Percentiles rank a stretch among this genome's conserved stretches.
Conservation (phyloP, 2,113 vertebrate species). For the Ia io region DNA sequence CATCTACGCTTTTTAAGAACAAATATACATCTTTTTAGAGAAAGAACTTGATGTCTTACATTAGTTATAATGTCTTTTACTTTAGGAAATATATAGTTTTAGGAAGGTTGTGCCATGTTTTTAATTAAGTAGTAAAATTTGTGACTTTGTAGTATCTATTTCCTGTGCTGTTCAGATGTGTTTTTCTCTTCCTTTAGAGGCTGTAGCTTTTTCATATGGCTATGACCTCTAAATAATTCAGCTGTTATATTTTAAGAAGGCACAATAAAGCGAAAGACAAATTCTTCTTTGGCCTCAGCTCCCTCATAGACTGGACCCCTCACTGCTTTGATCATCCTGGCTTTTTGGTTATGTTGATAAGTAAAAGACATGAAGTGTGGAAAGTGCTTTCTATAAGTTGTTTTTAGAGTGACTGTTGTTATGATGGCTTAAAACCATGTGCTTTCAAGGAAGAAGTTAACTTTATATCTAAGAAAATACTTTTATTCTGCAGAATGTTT, state of each 20-base stretch:
- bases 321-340: background rate
- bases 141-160: background rate
- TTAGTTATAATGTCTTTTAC: background rate
- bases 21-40: background rate
- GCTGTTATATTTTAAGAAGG: constrained; percentile 1
- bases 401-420: background rate
- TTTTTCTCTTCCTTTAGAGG: background rate
- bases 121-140: background rate
- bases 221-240: background rate
- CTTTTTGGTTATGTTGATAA: background rate
- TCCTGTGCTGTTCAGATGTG: background rate
- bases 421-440: background rate
- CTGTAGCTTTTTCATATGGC: background rate
- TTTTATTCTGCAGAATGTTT: background rate
- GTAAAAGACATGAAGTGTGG: background rate
- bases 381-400: background rate
- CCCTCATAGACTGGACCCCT: background rate
- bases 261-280: background rate
- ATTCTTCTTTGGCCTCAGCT: background rate
- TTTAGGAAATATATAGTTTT: background rate
- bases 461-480: background rate
- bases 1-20: background rate
- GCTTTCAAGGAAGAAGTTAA: background rate
- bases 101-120: background rate
- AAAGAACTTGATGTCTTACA: background rate